Conservation (phyloP, 2,797 vertebrate genomes). For the Oreochromis grahami region DNA sequence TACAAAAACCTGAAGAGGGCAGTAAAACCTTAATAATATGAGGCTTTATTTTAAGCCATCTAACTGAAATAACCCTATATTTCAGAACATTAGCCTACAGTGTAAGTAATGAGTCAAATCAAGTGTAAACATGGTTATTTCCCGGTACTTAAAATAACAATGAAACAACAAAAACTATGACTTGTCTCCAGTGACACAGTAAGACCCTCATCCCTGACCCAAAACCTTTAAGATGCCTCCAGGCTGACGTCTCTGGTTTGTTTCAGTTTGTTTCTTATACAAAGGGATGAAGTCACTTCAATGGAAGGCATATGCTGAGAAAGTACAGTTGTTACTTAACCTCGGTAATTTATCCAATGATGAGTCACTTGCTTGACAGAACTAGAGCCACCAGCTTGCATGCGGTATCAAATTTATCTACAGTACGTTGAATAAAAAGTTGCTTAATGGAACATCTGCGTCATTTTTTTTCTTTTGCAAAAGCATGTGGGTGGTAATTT, state of each 20-base stretch:
- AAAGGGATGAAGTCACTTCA: neutral
- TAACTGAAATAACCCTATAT: neutral
- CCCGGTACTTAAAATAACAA: neutral
- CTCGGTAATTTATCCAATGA: conserved; percentile 19
- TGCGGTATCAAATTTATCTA: neutral
- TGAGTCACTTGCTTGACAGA: conserved; percentile 52
- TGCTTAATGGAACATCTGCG: conserved; percentile 27
- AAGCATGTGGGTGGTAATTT: conserved; percentile 41
- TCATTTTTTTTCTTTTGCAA: conserved; percentile 23
- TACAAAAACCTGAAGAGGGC: conserved; percentile 56
- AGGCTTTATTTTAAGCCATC: neutral
- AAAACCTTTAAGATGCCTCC: neutral
- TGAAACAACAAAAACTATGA: neutral
- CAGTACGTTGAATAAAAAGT: conserved; percentile 5
- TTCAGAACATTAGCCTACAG: neutral
- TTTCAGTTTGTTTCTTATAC: neutral
- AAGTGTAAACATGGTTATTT: neutral
- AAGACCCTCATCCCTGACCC: neutral
- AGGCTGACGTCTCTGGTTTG: neutral
- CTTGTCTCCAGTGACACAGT: neutral
- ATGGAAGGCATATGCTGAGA: conserved; percentile 5
- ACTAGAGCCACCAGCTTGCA: neutral
- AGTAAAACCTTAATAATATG: neutral
- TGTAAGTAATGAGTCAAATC: neutral
- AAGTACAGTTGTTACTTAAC: conserved; percentile 51